Evolutionary conservation across 2,888 invertebrate genomes (phyloP).

Genomic region (Yponomeuta plumbellus): DNA sequence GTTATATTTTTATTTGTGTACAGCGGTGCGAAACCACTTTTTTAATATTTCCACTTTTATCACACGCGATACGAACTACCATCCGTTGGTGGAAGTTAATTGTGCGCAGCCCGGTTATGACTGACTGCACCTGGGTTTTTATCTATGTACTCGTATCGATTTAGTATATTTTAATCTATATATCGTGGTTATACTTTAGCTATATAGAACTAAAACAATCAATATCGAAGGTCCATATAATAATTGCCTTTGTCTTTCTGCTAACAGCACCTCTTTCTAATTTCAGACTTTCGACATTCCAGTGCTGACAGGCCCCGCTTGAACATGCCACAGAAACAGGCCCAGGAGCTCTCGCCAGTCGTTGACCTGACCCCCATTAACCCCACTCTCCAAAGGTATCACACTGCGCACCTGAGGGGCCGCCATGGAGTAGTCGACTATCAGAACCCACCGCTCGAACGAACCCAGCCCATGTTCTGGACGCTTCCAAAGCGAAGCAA

Average conservation of each 20-base stretch:
- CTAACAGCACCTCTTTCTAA: slow-evolving; percentile 22
- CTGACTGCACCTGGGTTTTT: too few relatives aligned
- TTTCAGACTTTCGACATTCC: slow-evolving; percentile 81
- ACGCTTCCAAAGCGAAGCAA: slow-evolving; percentile 70
- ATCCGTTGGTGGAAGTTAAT: too few relatives aligned
- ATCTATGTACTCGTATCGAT: too few relatives aligned
- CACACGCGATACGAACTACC: not conserved
- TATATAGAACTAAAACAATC: not conserved
- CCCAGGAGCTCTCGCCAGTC: slow-evolving; percentile 41
- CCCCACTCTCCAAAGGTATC: slow-evolving; percentile 46
- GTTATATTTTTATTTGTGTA: not conserved
- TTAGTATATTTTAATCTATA: too few relatives aligned
- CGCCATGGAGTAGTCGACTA: slow-evolving; percentile 52
- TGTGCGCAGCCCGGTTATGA: too few relatives aligned
- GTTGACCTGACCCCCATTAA: slow-evolving; percentile 49
- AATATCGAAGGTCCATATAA: not conserved
- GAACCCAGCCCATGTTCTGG: slow-evolving; percentile 72
- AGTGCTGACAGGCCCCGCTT: slow-evolving; percentile 71
- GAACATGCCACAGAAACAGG: slow-evolving; percentile 43
- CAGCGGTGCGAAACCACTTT: not conserved
- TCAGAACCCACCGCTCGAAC: slow-evolving; percentile 37
- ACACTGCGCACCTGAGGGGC: slow-evolving; percentile 56
- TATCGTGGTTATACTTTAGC: not conserved
- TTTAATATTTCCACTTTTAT: not conserved
- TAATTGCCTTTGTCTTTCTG: not conserved